A percentile compares a stretch with the other conserved stretches of the same genome.
These are phyloP conservation scores for Athetis lepigone DNA, from an alignment of 2,888 invertebrate species.

Conservation along the genomic window DNA sequence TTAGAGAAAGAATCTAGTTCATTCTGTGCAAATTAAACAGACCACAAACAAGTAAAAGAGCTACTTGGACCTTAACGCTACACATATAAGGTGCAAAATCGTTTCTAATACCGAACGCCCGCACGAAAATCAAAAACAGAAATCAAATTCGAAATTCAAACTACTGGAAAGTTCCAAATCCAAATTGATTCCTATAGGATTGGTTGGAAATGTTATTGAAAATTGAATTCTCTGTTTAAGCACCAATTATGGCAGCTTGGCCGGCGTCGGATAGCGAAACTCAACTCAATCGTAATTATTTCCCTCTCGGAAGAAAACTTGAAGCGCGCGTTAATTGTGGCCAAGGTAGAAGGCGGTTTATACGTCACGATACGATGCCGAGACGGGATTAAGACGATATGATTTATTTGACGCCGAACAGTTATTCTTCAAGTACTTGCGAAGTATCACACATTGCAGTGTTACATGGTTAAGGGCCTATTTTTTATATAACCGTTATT, in stretches of 20 bases:
- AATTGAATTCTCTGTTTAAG: constrained; percentile 82
- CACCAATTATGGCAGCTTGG: constrained; percentile 79
- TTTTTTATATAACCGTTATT: neutral
- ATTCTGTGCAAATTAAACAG: no score
- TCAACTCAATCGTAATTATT: constrained; percentile 87
- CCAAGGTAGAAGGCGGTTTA: constrained; percentile 52
- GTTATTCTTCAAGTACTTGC: no score
- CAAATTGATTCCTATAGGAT: constrained; percentile 52
- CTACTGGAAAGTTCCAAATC: constrained; percentile 38
- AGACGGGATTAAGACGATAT: constrained; percentile 36
- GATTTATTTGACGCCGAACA: no score
- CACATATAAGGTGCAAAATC: no score
- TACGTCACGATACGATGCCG: constrained; percentile 44
- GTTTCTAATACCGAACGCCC: no score
- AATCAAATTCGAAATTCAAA: constrained; percentile 22
- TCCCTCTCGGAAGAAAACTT: constrained; percentile 83
- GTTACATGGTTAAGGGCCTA: no score
- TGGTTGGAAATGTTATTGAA: constrained; percentile 58
- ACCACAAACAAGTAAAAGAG: no score
- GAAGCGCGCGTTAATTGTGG: constrained; percentile 81
- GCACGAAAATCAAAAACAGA: constrained; percentile 19
- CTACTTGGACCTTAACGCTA: no score
- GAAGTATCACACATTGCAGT: no score
- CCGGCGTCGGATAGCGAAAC: constrained; percentile 80
- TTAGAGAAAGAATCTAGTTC: neutral